Percentiles rank a stretch among this genome's conserved stretches.
Evolutionary conservation across 2,113 vertebrate genomes (phyloP).

Genomic region (Carettochelys insculpta): DNA sequence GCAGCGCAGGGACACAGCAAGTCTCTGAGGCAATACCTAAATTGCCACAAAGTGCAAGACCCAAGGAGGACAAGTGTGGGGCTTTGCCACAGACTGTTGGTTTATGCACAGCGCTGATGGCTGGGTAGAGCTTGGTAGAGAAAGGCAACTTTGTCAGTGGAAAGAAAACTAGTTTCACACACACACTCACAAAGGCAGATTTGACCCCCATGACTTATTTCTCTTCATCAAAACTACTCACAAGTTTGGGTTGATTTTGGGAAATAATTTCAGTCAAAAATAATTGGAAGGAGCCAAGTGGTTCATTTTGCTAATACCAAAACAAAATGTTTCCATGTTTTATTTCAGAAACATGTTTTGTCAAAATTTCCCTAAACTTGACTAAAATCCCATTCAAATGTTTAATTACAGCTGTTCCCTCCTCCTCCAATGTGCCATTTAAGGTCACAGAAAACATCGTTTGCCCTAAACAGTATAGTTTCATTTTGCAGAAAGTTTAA

Average conservation of each 20-base stretch:
- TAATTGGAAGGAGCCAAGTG: not conserved
- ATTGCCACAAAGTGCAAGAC: too few species aligned
- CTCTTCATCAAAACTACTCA: not conserved
- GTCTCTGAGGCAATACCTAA: too few species aligned
- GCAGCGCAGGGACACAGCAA: too few species aligned
- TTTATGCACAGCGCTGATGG: not conserved
- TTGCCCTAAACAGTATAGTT: not conserved
- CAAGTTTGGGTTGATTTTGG: not conserved
- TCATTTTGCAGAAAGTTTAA: not conserved
- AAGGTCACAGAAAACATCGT: not conserved
- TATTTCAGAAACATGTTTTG: not conserved
- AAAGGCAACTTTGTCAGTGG: not conserved
- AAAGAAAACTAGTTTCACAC: too few species aligned
- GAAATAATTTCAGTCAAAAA: not conserved
- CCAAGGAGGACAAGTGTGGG: too few species aligned
- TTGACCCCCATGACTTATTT: too few species aligned
- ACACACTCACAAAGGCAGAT: too few species aligned
- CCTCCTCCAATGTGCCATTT: not conserved
- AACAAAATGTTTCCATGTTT: not conserved
- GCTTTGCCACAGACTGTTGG: accelerated
- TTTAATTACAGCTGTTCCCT: not conserved
- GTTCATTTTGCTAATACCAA: not conserved
- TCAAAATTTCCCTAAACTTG: not conserved
- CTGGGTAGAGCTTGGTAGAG: not conserved
- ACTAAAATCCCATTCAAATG: not conserved